Base-by-base conservation (phyloP, 2,797 vertebrate genomes). In the Helarctos malayanus region DNA sequence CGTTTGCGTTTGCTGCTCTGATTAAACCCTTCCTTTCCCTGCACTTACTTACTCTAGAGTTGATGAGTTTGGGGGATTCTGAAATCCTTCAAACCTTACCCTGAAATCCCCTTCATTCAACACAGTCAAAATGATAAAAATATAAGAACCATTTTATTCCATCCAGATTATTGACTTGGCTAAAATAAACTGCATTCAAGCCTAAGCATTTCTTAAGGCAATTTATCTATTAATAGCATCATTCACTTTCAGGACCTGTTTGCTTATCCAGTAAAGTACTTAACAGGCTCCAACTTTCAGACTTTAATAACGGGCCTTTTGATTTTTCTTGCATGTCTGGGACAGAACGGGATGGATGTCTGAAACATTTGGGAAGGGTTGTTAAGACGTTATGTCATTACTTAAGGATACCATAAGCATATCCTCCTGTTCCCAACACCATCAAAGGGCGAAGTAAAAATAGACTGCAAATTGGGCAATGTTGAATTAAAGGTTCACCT, bases 251-350 rank as follows among this genome's bases (percentile, higher is more conserved):
- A 93, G 93, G 89, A 82, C 32, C 80, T 94, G 75, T 87, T 54
- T 47, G 27, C 16, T 95, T 78, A 85, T 76, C 71, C 96, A 92
- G 38, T 3, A 76, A 76, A 89, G 45, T 89, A 71, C 63, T 91
- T 93, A 97, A 80, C 35, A 81, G 90, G 92, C 52, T 73, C 25
- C n/a, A 56, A 59, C 87, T 97, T 96, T 97, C 94, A 78, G 80
- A n/a, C 41, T 85, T 96, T 47, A 47, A 65, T 92, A 93, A 61
- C 19, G 84, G 41, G 71, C 25, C 41, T 87, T 65, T 59, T 89
- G 63, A 75, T 27, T 94, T 97, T 96, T 89, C 89, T 82, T 93
- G 76, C 3, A 83, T 35, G 83, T 73, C 75, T 85, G 56, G 59
- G 15, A 85, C 78, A 90, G 84, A 95, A 85, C 4, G 47, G 45